phyloP scores from a whole-genome alignment of 2,888 invertebrate species.

The Aphidius colemani region DNA sequence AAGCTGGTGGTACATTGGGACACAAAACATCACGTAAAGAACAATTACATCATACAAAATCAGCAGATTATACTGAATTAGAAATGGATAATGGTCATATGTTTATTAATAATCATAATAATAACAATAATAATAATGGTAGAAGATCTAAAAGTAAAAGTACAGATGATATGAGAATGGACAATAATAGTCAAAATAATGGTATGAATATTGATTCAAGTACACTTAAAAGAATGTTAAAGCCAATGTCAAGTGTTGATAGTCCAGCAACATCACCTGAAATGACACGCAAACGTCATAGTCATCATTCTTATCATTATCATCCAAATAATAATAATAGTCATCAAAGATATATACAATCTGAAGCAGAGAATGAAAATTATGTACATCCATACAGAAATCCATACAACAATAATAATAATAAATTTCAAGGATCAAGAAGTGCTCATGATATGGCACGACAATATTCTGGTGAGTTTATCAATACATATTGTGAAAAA shows the following conservation, averaged over 20 bases:
- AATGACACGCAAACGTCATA: conserved; percentile 82
- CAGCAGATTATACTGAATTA: conserved; percentile 64
- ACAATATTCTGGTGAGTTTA: conserved; percentile 49
- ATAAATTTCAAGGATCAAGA: conserved; percentile 61
- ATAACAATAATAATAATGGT: conserved; percentile 53
- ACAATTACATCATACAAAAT: conserved; percentile 60
- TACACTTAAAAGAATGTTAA: conserved; percentile 91
- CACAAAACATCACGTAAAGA: conserved; percentile 53
- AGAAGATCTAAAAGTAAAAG: conserved; percentile 84
- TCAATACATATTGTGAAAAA: not conserved
- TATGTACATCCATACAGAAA: conserved; percentile 53
- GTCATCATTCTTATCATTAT: conserved; percentile 63
- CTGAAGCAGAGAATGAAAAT: conserved; percentile 59
- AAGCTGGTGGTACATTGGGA: conserved; percentile 75
- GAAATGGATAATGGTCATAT: conserved; percentile 59
- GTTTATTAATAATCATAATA: conserved; percentile 57
- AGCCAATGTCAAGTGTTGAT: conserved; percentile 89
- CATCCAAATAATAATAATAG: conserved; percentile 54
- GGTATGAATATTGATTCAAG: conserved; percentile 73
- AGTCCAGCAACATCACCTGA: conserved; percentile 90
- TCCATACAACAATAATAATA: conserved; percentile 44
- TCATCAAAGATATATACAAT: conserved; percentile 66
- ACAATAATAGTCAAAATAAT: conserved; percentile 51
- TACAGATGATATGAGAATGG: conserved; percentile 81
- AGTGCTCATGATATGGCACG: conserved; percentile 76